Percentiles rank a stretch among this genome's conserved stretches.
phyloP scores from a whole-genome alignment of 2,888 invertebrate species.

The Sialis fuliginosa region DNA sequence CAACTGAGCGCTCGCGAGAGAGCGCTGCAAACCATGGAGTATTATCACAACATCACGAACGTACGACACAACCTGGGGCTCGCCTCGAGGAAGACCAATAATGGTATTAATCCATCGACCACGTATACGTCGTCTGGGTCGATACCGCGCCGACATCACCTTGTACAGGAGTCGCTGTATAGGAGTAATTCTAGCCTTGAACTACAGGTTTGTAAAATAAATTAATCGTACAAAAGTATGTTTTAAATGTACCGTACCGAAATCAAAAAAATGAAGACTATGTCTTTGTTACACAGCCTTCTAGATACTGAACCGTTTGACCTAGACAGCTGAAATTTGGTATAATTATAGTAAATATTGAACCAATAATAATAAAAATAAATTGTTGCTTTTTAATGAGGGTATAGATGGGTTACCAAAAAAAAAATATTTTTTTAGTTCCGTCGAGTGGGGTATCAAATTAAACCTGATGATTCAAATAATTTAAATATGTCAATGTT shows the following conservation, averaged over 20 bases:
- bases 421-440: too few relatives aligned
- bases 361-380: too few relatives aligned
- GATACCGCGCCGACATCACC: conserved; percentile 10
- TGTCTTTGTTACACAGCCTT: conserved; percentile 5
- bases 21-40: conserved; percentile 31
- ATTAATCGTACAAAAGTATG: too few relatives aligned
- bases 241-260: conserved; percentile 21
- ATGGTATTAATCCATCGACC: conserved; percentile 7
- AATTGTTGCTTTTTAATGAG: too few relatives aligned
- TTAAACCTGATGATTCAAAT: too few relatives aligned
- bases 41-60: conserved; percentile 32
- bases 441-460: conserved; percentile 12
- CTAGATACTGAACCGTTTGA: too few relatives aligned
- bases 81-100: conserved; percentile 15
- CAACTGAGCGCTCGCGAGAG: conserved; percentile 21
- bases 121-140: conserved; percentile 15
- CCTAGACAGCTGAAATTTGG: too few relatives aligned
- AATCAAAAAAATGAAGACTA: neutral
- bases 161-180: conserved; percentile 34
- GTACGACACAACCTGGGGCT: conserved; percentile 29
- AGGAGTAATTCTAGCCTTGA: conserved; percentile 83
- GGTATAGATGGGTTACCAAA: too few relatives aligned
- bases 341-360: too few relatives aligned
- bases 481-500: too few relatives aligned
- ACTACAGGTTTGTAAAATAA: conserved; percentile 27